phyloP scores from a whole-genome alignment of 2,113 vertebrate genomes.

The Regulus satrapa region DNA sequence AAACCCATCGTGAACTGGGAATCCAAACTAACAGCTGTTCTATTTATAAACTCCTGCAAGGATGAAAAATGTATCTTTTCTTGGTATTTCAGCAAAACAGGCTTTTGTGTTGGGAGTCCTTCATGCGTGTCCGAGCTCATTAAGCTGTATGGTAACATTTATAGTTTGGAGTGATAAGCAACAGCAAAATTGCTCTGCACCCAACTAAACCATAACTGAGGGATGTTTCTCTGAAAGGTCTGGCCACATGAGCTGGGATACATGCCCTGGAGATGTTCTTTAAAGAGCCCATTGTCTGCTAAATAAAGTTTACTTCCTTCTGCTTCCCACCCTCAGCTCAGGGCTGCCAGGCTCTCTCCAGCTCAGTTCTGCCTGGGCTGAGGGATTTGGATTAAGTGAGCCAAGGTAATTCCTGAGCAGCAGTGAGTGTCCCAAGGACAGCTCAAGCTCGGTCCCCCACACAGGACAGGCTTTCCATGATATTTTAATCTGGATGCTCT shows the following conservation, averaged over 20 bases:
- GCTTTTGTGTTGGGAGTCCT: background rate
- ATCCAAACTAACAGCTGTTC: background rate
- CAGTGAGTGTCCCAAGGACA: background rate
- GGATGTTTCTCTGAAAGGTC: slow-evolving; percentile 13
- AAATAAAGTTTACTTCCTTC: background rate
- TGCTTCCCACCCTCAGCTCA: background rate
- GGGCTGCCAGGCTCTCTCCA: background rate
- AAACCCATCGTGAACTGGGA: background rate
- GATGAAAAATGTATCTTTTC: background rate
- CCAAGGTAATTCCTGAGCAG: background rate
- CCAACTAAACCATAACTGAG: background rate
- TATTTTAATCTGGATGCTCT: background rate
- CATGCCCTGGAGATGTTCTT: background rate
- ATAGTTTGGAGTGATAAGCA: background rate
- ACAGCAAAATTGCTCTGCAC: background rate
- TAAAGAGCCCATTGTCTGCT: slow-evolving; percentile 39
- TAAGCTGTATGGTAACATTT: slow-evolving; percentile 24
- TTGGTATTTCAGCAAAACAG: slow-evolving; percentile 26
- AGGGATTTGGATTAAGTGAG: background rate
- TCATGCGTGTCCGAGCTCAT: slow-evolving; percentile 7
- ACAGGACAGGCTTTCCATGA: background rate
- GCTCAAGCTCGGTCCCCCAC: rapidly evolving
- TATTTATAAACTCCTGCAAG: slow-evolving; percentile 46
- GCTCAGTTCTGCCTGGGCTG: background rate
- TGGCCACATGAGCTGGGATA: background rate